phyloP scores from a whole-genome alignment of 2,888 invertebrate species.

The Synanthedon myopaeformis region DNA sequence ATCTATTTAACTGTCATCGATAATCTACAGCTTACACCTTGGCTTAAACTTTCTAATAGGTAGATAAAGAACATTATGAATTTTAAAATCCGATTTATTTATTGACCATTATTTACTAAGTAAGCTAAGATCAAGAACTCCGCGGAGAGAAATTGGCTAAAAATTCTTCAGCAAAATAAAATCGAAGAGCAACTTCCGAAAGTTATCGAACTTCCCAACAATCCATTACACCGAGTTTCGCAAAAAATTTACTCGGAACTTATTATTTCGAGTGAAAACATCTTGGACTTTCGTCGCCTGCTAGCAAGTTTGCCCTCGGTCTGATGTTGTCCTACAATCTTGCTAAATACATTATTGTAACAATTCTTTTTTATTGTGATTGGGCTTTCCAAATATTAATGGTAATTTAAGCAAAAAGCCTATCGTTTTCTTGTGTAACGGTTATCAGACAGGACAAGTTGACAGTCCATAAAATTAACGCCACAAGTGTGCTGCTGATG shows the following conservation, averaged over 20 bases:
- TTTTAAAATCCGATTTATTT: neutral
- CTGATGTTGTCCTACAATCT: constrained; percentile 7
- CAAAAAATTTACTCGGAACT: constrained; percentile 64
- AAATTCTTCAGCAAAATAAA: constrained; percentile 64
- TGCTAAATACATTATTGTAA: constrained; percentile 3
- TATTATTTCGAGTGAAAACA: constrained; percentile 69
- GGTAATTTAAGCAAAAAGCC: too few species aligned
- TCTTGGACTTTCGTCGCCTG: constrained; percentile 52
- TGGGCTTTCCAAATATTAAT: too few species aligned
- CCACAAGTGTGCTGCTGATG: too few species aligned
- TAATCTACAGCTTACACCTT: too few species aligned
- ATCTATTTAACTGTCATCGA: too few species aligned
- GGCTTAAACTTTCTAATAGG: too few species aligned
- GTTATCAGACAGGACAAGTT: too few species aligned
- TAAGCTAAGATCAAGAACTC: constrained; percentile 62
- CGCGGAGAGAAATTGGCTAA: constrained; percentile 64
- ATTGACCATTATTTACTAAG: constrained; percentile 20
- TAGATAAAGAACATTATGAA: too few species aligned
- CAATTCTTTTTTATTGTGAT: too few species aligned
- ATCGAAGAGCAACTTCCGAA: constrained; percentile 67
- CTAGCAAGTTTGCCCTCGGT: constrained; percentile 29
- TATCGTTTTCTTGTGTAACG: too few species aligned
- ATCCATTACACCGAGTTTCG: constrained; percentile 68
- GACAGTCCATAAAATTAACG: too few species aligned
- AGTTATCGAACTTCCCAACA: constrained; percentile 68